A percentile compares a stretch with the other conserved stretches of the same genome.
Evolutionary conservation across 2,113 vertebrate genomes (phyloP).

Genomic region (Tangachromis dhanisi): DNA sequence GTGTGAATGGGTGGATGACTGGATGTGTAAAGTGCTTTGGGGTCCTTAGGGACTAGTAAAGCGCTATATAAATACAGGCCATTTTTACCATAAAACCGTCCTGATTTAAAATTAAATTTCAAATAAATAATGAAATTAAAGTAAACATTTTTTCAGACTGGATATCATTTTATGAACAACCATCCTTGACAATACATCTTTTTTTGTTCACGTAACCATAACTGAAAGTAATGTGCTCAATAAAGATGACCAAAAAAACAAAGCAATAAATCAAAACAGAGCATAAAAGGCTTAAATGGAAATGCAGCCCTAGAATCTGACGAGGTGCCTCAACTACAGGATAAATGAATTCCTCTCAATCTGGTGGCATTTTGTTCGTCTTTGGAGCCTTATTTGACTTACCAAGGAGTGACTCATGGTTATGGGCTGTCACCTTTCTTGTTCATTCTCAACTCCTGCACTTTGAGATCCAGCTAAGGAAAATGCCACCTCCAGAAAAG

Average conservation of each 20-base stretch:
- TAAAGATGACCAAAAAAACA: background rate
- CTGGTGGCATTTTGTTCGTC: background rate
- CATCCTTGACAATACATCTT: background rate
- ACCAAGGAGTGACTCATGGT: background rate
- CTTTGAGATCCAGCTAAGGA: constrained; percentile 10
- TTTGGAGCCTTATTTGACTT: background rate
- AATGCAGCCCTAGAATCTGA: background rate
- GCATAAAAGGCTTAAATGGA: background rate
- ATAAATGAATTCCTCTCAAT: background rate
- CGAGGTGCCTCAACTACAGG: background rate
- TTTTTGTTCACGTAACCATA: background rate
- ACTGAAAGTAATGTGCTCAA: background rate
- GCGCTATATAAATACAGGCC: background rate
- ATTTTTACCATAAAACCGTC: background rate
- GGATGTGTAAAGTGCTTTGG: background rate
- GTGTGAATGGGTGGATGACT: rapidly evolving
- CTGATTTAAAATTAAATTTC: background rate
- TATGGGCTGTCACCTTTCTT: background rate
- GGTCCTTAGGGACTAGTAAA: background rate
- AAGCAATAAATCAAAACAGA: background rate
- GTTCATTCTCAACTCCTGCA: constrained; percentile 1
- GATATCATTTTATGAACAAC: background rate
- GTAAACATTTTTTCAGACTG: background rate
- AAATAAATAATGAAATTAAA: background rate
- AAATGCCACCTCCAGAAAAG: background rate